Percentiles rank a stretch among this genome's conserved stretches.
These are phyloP conservation scores for Coranthus polyacanthus DNA, from an alignment of 2,797 vertebrate species.

Conservation along the genomic window DNA sequence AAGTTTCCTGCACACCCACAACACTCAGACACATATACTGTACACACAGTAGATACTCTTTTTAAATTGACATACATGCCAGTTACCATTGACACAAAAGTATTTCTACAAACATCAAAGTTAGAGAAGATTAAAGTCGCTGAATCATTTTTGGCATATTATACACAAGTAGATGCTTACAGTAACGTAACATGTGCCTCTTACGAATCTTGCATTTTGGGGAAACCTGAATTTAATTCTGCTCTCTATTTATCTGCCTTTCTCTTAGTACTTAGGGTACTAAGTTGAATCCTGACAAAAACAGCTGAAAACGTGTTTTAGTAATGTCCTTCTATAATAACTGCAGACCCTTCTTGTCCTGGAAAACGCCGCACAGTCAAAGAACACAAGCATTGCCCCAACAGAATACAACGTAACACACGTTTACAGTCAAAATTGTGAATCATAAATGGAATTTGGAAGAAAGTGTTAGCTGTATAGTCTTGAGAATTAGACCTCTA, in stretches of 20 bases:
- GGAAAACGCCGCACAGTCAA: conserved; percentile 19
- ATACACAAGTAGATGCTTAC: neutral
- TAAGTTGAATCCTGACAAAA: neutral
- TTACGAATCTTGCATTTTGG: neutral
- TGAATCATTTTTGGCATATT: neutral
- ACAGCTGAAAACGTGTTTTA: neutral
- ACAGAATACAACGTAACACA: conserved; percentile 19
- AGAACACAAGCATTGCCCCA: conserved; percentile 1
- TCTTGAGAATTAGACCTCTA: neutral
- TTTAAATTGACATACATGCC: neutral
- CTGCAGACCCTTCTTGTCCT: conserved; percentile 18
- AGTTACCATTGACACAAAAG: neutral
- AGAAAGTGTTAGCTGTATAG: conserved; percentile 20
- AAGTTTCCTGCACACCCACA: conserved; percentile 43
- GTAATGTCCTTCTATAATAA: conserved; percentile 11
- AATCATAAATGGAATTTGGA: conserved; percentile 16
- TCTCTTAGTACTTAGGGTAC: neutral
- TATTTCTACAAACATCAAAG: neutral
- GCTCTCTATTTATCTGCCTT: neutral
- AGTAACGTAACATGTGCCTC: neutral
- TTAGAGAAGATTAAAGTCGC: neutral
- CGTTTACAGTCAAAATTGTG: conserved; percentile 5
- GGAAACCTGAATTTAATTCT: neutral
- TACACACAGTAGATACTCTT: conserved; percentile 4
- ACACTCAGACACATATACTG: conserved; percentile 4